Conservation (phyloP, 2,888 invertebrate genomes). For the Nephrotoma guestfalica region DNA sequence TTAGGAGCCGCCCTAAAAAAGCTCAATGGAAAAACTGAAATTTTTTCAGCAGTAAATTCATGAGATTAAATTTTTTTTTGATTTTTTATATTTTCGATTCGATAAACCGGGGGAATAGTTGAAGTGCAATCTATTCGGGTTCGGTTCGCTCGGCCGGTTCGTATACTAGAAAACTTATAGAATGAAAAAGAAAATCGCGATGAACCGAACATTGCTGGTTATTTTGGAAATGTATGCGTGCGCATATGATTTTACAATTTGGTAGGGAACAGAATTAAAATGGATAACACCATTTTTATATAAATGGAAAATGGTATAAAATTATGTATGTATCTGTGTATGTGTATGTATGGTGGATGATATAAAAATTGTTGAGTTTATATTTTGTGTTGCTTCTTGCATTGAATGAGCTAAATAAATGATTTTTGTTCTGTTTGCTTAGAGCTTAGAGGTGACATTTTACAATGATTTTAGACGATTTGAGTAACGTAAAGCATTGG, state of each 20-base stretch:
- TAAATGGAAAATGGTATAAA: neutral
- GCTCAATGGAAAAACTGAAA: conserved; percentile 5
- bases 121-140: neutral
- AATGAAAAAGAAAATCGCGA: neutral
- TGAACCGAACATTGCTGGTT: neutral
- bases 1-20: conserved; percentile 15
- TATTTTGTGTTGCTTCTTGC: neutral
- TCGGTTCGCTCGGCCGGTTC: neutral
- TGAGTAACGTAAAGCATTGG: neutral
- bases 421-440: neutral
- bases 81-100: neutral
- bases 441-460: neutral
- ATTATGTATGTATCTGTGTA: neutral
- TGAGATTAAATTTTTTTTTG: neutral
- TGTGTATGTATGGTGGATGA: neutral
- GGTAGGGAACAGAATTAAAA: neutral
- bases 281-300: neutral
- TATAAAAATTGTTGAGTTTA: neutral
- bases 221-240: neutral
- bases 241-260: neutral
- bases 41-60: neutral
- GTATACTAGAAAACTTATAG: neutral
- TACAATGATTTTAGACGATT: neutral
- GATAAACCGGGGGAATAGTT: neutral
- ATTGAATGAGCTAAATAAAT: neutral